These are phyloP conservation scores for Drosophila formosana DNA, from an alignment of 2,888 invertebrate genomes.

Conservation along the genomic window DNA sequence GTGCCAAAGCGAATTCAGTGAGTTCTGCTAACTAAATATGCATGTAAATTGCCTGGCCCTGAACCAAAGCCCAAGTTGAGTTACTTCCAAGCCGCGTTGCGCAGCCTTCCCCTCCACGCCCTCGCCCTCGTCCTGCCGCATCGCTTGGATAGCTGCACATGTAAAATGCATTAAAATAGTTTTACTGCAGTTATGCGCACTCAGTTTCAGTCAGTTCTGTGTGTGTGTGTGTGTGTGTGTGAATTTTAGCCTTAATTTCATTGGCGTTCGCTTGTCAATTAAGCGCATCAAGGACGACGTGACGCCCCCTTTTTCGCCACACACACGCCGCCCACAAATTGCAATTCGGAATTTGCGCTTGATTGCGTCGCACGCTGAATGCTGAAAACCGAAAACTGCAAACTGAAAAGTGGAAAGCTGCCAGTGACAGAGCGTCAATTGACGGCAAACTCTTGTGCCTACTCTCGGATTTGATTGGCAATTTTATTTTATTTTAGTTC, in stretches of 20 bases:
- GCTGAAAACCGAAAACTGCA: background rate
- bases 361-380: conserved; percentile 6
- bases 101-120: background rate
- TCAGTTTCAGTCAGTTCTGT: background rate
- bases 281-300: conserved; percentile 62
- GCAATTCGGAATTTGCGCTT: conserved; percentile 39
- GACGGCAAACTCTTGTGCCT: conserved; percentile 9
- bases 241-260: conserved; percentile 60
- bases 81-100: conserved; percentile 1
- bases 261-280: conserved; percentile 72
- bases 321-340: conserved; percentile 12
- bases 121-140: background rate
- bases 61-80: conserved; percentile 31
- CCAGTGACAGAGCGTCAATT: conserved; percentile 20
- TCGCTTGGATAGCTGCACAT: conserved; percentile 26
- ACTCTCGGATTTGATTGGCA: conserved; percentile 42
- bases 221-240: conserved; percentile 23
- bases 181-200: conserved; percentile 30
- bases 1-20: conserved; percentile 8
- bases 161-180: conserved; percentile 64
- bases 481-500: conserved; percentile 44
- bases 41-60: conserved; percentile 51
- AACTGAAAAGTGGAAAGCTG: conserved; percentile 7
- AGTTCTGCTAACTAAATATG: conserved; percentile 30
- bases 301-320: conserved; percentile 15